A percentile compares a stretch with the other conserved stretches of the same genome.
These are phyloP conservation scores for Hyperopisus bebe DNA, from an alignment of 2,113 vertebrate species.

Conservation along the genomic window DNA sequence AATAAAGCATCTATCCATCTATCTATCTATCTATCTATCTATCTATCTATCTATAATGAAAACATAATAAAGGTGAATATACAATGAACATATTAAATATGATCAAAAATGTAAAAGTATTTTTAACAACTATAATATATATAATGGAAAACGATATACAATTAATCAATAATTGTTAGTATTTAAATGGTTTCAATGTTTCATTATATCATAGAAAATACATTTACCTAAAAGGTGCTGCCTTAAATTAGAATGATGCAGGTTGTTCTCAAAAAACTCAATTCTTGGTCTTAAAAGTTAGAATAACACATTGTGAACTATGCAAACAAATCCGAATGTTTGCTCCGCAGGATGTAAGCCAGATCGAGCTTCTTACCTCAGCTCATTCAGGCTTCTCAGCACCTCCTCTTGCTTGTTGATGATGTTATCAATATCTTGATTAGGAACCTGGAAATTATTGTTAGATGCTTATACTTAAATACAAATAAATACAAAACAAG, in stretches of 20 bases:
- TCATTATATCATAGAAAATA: neutral
- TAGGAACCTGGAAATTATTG: slow-evolving; percentile 53
- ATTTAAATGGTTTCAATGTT: neutral
- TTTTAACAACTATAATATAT: no score
- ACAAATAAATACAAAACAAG: neutral
- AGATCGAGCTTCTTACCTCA: slow-evolving; percentile 65
- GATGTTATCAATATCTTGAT: slow-evolving; percentile 67
- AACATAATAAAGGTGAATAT: no score
- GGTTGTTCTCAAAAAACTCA: neutral
- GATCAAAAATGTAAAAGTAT: no score
- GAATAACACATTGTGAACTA: neutral
- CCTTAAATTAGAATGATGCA: no score
- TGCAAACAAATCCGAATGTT: neutral
- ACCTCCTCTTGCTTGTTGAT: slow-evolving; percentile 78
- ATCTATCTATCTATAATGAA: no score
- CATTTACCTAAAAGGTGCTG: neutral
- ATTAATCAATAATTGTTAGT: neutral
- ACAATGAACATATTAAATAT: no score
- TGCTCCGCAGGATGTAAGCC: neutral
- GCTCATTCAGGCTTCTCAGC: slow-evolving; percentile 74
- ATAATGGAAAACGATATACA: no score
- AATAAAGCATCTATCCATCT: no score
- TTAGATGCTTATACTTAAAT: neutral
- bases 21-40: no score
- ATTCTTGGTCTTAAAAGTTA: neutral